A percentile compares a stretch with the other conserved stretches of the same genome.
These are phyloP conservation scores for Entomobrya multifasciata DNA, from an alignment of 2,888 invertebrate species.

Conservation along the genomic window DNA sequence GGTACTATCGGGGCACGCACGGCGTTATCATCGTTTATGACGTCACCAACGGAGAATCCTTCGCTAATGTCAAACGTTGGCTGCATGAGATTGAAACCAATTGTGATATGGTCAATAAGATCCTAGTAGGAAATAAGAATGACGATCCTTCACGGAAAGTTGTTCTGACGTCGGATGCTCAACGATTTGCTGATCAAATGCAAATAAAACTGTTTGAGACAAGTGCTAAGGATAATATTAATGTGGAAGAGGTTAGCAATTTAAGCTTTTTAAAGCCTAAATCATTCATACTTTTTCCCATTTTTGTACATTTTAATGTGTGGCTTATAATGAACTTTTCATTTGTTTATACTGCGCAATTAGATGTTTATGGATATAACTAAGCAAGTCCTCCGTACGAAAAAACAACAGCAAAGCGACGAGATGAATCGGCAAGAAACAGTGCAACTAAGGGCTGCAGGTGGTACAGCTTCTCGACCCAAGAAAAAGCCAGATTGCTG, in stretches of 20 bases:
- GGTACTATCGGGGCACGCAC: constrained; percentile 98
- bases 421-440: constrained; percentile 81
- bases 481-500: constrained; percentile 58
- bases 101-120: constrained; percentile 99
- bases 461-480: constrained; percentile 22
- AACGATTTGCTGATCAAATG: constrained; percentile 98
- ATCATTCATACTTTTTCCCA: neutral
- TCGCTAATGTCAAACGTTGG: constrained; percentile 99
- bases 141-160: constrained; percentile 97
- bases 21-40: constrained; percentile 99
- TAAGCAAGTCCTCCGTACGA: constrained; percentile 91
- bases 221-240: constrained; percentile 99
- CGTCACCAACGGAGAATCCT: constrained; percentile 98
- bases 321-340: no score
- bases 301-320: constrained; percentile 77
- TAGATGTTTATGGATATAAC: constrained; percentile 89
- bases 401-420: constrained; percentile 90
- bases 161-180: constrained; percentile 97
- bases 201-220: constrained; percentile 98
- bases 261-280: neutral
- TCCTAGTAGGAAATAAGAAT: constrained; percentile 99
- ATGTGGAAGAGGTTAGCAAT: constrained; percentile 98
- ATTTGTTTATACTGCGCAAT: no score
- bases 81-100: constrained; percentile 99
- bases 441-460: constrained; percentile 37